phyloP scores from a whole-genome alignment of 2,113 vertebrate genomes.

The Pteronura brasiliensis region DNA sequence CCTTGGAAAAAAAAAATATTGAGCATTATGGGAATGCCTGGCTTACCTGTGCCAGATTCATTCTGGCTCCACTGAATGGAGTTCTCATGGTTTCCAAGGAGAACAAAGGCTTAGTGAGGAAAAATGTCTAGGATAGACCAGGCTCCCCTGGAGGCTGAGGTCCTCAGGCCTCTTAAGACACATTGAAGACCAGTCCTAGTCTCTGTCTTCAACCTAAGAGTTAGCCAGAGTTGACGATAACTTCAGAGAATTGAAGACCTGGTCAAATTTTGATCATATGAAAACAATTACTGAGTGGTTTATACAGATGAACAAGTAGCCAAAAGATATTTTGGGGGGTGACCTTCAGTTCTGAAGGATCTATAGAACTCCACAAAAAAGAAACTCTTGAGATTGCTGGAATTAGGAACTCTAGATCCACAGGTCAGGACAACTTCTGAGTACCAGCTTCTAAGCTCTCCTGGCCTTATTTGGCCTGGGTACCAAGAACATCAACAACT shows the following conservation, averaged over 20 bases:
- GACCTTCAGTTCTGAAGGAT: not conserved
- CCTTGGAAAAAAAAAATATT: not conserved
- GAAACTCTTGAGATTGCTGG: not conserved
- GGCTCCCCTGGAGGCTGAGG: not conserved
- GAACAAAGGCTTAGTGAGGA: not conserved
- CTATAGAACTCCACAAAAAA: not conserved
- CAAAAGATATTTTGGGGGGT: not conserved
- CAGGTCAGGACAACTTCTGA: not conserved
- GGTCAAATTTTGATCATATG: not conserved
- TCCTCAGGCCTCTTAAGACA: not conserved
- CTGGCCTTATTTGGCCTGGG: not conserved
- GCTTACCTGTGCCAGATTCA: not conserved
- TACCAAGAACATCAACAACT: not conserved
- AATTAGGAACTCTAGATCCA: not conserved
- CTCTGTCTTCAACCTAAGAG: not conserved
- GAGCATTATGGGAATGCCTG: not conserved
- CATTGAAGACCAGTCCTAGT: not conserved
- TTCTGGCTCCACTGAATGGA: not conserved
- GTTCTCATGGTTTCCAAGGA: not conserved
- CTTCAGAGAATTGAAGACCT: not conserved
- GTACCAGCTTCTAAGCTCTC: not conserved
- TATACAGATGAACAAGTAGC: not conserved
- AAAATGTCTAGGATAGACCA: not conserved
- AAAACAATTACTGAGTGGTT: not conserved
- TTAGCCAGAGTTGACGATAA: not conserved